These are phyloP conservation scores for Ptyas mucosa DNA, from an alignment of 2,113 vertebrate genomes.

Conservation along the genomic window DNA sequence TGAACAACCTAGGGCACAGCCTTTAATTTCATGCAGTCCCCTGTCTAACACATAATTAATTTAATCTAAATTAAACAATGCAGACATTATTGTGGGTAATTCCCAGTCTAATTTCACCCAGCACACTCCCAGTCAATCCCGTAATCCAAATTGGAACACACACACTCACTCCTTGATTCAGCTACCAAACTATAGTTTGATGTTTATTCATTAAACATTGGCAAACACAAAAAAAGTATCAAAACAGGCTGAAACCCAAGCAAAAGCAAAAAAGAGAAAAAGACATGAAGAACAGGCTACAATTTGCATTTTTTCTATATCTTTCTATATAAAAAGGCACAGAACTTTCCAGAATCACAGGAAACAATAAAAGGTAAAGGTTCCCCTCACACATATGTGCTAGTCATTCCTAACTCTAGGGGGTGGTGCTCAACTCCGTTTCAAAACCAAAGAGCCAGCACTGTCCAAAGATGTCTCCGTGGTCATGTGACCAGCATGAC, in stretches of 20 bases:
- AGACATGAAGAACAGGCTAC: neutral
- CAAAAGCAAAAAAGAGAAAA: neutral
- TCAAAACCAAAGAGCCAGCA: no score
- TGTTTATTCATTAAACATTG: neutral
- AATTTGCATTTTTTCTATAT: neutral
- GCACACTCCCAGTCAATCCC: neutral
- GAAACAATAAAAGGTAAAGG: neutral
- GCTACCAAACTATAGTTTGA: neutral
- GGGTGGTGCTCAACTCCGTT: no score
- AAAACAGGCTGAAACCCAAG: neutral
- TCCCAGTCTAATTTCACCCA: neutral
- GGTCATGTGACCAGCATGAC: no score
- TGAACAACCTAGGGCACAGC: neutral
- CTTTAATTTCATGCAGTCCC: neutral
- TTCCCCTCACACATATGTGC: no score
- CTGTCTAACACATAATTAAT: neutral
- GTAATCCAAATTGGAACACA: neutral
- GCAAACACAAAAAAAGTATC: neutral
- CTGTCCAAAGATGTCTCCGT: no score
- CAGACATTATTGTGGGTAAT: neutral
- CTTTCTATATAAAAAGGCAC: neutral
- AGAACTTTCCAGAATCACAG: neutral
- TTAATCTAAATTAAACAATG: neutral
- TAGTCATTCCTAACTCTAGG: no score
- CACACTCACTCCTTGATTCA: neutral